Conservation (phyloP, 2,888 invertebrate species). For the Melangyna quadrimaculata region DNA sequence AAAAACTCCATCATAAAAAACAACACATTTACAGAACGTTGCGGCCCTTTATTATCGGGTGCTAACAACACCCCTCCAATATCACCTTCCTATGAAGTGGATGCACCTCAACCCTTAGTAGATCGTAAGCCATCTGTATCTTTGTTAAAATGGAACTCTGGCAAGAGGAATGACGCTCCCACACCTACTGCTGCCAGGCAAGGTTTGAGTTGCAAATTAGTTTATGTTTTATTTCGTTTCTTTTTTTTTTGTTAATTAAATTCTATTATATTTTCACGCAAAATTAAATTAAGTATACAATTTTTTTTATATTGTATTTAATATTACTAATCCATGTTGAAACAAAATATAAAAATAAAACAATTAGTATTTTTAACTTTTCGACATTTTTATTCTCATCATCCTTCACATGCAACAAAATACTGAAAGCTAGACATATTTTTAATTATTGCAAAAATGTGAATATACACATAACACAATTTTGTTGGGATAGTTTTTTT, state of each 20-base stretch:
- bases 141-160: conserved; percentile 82
- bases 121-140: conserved; percentile 86
- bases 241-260: conserved; percentile 14
- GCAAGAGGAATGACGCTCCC: conserved; percentile 76
- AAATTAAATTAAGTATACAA: conserved; percentile 7
- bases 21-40: conserved; percentile 84
- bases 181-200: conserved; percentile 82
- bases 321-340: conserved; percentile 52
- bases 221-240: conserved; percentile 35
- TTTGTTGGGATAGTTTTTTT: neutral
- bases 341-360: neutral
- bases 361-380: neutral
- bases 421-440: conserved; percentile 78
- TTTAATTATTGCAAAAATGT: conserved; percentile 24
- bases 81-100: conserved; percentile 84
- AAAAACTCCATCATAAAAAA: conserved; percentile 59
- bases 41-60: conserved; percentile 86
- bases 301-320: conserved; percentile 12
- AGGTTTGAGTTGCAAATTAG: conserved; percentile 80
- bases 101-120: conserved; percentile 87
- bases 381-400: conserved; percentile 31
- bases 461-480: neutral
- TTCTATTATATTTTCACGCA: conserved; percentile 8
- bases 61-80: conserved; percentile 82
- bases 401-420: conserved; percentile 72